These are phyloP conservation scores for Cephus runcator DNA, from an alignment of 2,888 invertebrate species.

Conservation along the genomic window DNA sequence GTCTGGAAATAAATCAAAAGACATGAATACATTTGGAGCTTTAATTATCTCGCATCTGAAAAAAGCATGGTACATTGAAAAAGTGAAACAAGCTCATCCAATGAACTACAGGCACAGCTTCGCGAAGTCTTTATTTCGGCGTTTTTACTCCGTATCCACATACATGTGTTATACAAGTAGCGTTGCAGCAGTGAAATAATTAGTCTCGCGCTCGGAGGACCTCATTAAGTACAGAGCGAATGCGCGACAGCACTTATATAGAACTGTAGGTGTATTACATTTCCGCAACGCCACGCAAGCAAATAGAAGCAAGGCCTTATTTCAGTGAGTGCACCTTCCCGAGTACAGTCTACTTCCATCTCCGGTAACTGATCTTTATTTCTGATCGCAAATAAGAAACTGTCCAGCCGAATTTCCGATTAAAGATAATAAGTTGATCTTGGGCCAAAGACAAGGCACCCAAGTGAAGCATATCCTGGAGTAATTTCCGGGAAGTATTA, in stretches of 20 bases:
- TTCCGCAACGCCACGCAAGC: constrained; percentile 19
- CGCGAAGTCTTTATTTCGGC: background rate
- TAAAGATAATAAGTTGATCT: background rate
- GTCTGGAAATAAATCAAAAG: background rate
- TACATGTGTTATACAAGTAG: background rate
- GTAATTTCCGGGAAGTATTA: background rate
- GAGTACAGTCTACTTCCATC: background rate
- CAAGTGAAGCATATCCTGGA: background rate
- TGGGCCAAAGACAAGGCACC: background rate
- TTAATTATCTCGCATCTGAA: background rate
- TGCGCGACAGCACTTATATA: constrained; percentile 9
- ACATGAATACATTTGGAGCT: background rate
- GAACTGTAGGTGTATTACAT: constrained; percentile 7
- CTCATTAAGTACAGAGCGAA: constrained; percentile 48
- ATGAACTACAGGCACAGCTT: background rate
- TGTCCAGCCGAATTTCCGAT: background rate
- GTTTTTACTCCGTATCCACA: background rate
- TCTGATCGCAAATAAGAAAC: background rate
- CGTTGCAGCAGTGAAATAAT: constrained; percentile 39
- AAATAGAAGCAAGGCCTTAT: constrained; percentile 11
- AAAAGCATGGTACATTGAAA: background rate
- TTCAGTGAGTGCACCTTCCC: constrained; percentile 20
- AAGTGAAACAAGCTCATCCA: background rate
- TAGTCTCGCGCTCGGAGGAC: constrained; percentile 45
- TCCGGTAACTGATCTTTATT: background rate